Conservation (phyloP, 1,140 invertebrate genomes). For the Solenopsis invicta region DNA sequence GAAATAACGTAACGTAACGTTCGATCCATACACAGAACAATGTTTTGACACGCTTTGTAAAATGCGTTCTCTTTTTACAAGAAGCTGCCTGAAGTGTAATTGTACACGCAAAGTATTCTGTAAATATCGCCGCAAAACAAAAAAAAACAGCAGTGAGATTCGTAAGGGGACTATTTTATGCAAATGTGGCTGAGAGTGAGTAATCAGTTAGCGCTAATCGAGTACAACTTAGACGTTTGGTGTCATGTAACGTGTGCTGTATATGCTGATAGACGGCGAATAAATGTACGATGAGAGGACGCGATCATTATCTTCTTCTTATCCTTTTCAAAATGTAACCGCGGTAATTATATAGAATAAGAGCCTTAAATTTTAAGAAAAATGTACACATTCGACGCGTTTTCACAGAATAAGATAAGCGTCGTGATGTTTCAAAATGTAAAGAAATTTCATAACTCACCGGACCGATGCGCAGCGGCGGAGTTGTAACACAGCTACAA, state of each 20-base stretch:
- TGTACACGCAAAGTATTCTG: conserved; percentile 52
- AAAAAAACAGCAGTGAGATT: conserved; percentile 54
- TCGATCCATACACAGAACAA: conserved; percentile 49
- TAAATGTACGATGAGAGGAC: conserved; percentile 75
- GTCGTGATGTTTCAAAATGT: too few species aligned
- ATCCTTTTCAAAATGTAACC: neutral
- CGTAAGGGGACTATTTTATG: conserved; percentile 71
- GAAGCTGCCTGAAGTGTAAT: conserved; percentile 32
- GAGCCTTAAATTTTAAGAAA: too few species aligned
- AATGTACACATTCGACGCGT: too few species aligned
- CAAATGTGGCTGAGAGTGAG: conserved; percentile 67
- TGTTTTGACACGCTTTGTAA: conserved; percentile 10
- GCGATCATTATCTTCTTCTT: conserved; percentile 15
- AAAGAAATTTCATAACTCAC: too few species aligned
- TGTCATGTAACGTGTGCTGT: conserved; percentile 78
- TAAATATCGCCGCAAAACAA: conserved; percentile 67
- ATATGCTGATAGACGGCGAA: conserved; percentile 76
- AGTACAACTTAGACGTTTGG: conserved; percentile 79
- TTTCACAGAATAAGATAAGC: too few species aligned
- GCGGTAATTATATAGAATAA: too few species aligned
- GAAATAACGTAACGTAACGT: neutral
- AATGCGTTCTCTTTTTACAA: conserved; percentile 46
- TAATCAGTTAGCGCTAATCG: conserved; percentile 72
- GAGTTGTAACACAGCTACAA: too few species aligned
- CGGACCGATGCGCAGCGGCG: too few species aligned